Conservation (phyloP, 2,797 vertebrate genomes). For the Protosalanx chinensis region DNA sequence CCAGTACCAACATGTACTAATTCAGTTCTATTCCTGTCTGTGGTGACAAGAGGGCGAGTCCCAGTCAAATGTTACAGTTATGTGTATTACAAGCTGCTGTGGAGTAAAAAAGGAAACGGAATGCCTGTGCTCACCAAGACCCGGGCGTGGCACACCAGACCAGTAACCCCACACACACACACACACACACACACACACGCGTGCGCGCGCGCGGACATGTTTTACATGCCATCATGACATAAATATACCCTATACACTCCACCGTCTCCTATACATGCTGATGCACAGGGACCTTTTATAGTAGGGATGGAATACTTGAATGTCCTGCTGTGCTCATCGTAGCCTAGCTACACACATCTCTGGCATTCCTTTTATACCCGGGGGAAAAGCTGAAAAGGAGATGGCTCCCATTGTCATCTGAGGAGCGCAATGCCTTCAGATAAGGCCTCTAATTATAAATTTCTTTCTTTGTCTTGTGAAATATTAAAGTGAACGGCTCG, state of each 20-base stretch:
- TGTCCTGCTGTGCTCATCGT: slow-evolving; percentile 16
- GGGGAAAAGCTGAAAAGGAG: slow-evolving; percentile 46
- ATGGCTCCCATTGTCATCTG: slow-evolving; percentile 65
- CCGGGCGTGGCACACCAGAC: slow-evolving; percentile 61
- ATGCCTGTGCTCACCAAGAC: slow-evolving; percentile 54
- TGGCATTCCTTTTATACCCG: slow-evolving; percentile 50
- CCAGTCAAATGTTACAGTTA: slow-evolving; percentile 58
- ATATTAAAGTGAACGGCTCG: slow-evolving; percentile 67
- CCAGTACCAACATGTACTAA: background rate
- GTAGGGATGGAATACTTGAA: slow-evolving; percentile 20
- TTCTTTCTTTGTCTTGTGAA: slow-evolving; percentile 59
- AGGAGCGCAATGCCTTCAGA: slow-evolving; percentile 67
- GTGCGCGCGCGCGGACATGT: too few relatives aligned
- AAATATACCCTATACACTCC: slow-evolving; percentile 43
- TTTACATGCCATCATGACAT: slow-evolving; percentile 47
- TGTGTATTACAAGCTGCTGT: slow-evolving; percentile 44
- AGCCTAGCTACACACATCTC: slow-evolving; percentile 29
- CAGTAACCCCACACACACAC: slow-evolving; percentile 40
- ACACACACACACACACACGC: too few relatives aligned
- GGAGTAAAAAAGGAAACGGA: slow-evolving; percentile 65
- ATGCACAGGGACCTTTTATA: slow-evolving; percentile 27
- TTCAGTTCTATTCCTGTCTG: slow-evolving; percentile 15
- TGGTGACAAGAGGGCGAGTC: slow-evolving; percentile 56
- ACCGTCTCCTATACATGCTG: slow-evolving; percentile 38
- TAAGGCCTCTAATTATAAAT: slow-evolving; percentile 68